These are phyloP conservation scores for Hassar affinis DNA, from an alignment of 2,113 vertebrate genomes.

Conservation along the genomic window DNA sequence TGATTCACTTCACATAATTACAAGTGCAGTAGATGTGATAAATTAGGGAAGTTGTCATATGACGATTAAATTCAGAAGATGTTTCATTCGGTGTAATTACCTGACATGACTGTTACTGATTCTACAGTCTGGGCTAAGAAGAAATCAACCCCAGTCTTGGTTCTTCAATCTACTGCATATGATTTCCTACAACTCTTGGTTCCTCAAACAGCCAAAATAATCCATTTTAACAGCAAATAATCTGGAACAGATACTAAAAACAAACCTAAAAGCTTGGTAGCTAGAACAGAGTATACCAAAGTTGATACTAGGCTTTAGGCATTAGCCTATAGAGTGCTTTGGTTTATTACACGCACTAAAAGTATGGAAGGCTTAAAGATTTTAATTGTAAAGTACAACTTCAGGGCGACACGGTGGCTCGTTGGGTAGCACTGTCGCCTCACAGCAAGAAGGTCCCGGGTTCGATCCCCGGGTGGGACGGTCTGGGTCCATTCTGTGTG, in stretches of 20 bases:
- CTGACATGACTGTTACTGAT: neutral
- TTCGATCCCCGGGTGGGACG: too few relatives aligned
- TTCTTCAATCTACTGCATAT: neutral
- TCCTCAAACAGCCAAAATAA: too few relatives aligned
- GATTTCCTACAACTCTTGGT: neutral
- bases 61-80: neutral
- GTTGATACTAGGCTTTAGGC: neutral
- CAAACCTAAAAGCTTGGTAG: neutral
- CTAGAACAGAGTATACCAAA: neutral
- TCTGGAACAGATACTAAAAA: neutral
- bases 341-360: neutral
- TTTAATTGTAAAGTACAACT: neutral
- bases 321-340: neutral
- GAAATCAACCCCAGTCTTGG: neutral
- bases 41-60: neutral
- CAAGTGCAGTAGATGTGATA: neutral
- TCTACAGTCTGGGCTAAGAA: neutral
- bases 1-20: neutral
- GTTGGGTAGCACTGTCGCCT: too few relatives aligned
- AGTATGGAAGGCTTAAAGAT: neutral
- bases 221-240: neutral
- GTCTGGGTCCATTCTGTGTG: too few relatives aligned
- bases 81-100: neutral
- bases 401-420: too few relatives aligned
- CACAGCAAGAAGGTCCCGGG: too few relatives aligned